Evolutionary conservation across 2,888 invertebrate genomes (phyloP), one percentile per base, ranked within the genome.

Genomic region (Drosophila neotestacea): DNA sequence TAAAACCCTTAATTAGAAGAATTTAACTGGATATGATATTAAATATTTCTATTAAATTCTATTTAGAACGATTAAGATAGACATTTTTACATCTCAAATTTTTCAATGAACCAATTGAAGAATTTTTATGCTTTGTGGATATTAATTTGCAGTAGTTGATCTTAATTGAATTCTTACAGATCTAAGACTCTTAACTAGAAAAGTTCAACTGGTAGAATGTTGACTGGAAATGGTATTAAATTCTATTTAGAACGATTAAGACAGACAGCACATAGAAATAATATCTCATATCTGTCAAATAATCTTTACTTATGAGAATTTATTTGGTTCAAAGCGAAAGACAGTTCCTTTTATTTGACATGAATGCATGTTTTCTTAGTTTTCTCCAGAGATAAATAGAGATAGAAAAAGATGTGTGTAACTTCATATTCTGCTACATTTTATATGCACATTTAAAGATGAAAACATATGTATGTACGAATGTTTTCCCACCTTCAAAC

Each of bases 401-500:
- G 22, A 50, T 13, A 16, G 6, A 4, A 0, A 44, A 6, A 42
- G 42, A 42, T 42, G 42, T 32, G 7, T 32, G 32, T 32, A 32
- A 32, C 32, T 32, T 32, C 32, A 32, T 32, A 32, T 6, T 32
- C 32, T 32, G 54, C 54, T 22, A 54, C 42, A 54, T 54, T 42
- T 22, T 41, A 48, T 52, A 42, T 54, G 22, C 41, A 27, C 9
- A 39, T 59, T 55, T 55, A 13, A 51, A 59, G 47, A 58, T 55
- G 30, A 4, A 59, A 59, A 79, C 44, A 60, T 39, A 51, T 77
- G 55, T 61, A 60, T 59, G 28, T 32, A 62, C 59, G 74, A 30
- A 46, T 79, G 74, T 78, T 77, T 81, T 79, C 47, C 71, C 79
- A 81, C 74, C 78, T 79, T 58, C 9, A 65, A 70, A 79, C 81